These are phyloP conservation scores for Montipora capitata DNA, from an alignment of 92 coral and sea anemone species.

Conservation along the genomic window DNA sequence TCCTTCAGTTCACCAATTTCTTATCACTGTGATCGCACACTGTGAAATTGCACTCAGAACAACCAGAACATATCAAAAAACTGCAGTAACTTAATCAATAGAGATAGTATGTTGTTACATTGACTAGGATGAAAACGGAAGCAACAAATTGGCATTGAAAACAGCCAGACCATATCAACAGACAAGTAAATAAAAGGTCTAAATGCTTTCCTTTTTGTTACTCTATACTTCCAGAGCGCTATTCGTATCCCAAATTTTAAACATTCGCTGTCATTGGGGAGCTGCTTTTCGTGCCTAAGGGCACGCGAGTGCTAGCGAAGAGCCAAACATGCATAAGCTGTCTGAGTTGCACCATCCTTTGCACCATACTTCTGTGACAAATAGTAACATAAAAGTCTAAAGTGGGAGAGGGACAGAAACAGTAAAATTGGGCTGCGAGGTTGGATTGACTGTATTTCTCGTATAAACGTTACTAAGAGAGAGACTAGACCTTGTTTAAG, in stretches of 20 bases:
- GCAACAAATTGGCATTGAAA: not conserved
- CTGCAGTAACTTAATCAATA: not conserved
- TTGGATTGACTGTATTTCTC: not conserved
- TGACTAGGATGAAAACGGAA: conserved; percentile 3
- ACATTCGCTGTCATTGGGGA: not conserved
- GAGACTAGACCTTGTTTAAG: not conserved
- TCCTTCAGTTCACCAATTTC: not conserved
- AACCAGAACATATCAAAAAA: too few species aligned
- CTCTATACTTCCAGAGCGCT: not conserved
- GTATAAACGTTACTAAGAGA: not conserved
- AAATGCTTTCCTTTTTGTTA: not conserved
- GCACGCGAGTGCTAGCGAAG: not conserved
- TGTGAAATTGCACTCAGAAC: not conserved
- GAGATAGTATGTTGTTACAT: not conserved
- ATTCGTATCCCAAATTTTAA: not conserved
- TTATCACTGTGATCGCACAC: not conserved
- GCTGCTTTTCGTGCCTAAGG: not conserved
- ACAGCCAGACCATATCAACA: not conserved
- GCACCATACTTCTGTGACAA: not conserved
- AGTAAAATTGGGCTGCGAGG: not conserved
- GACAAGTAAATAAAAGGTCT: not conserved
- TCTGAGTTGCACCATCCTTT: not conserved
- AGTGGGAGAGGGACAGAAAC: not conserved
- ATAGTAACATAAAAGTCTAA: not conserved
- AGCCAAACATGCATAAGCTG: too few species aligned